phyloP scores from a whole-genome alignment of 2,113 vertebrate species.

The Tragelaphus imberbis region DNA sequence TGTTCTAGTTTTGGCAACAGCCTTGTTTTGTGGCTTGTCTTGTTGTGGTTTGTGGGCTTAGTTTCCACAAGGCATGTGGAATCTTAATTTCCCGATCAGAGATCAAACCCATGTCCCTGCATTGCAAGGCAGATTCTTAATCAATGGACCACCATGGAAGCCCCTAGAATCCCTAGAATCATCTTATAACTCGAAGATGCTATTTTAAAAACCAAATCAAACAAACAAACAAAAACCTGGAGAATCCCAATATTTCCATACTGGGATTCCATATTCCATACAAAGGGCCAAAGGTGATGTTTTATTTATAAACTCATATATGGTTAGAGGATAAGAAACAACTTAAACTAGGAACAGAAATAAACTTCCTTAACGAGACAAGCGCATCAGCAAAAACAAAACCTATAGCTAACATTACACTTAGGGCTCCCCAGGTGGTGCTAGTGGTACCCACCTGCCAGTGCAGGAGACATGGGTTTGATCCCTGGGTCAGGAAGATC shows the following conservation, averaged over 20 bases:
- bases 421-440: not conserved
- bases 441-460: not conserved
- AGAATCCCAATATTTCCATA: not conserved
- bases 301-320: not conserved
- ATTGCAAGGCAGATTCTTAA: not conserved
- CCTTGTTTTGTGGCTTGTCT: not conserved
- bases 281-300: not conserved
- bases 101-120: not conserved
- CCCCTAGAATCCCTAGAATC: not conserved
- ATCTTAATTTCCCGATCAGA: not conserved
- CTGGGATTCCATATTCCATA: not conserved
- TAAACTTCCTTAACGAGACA: not conserved
- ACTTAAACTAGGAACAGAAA: not conserved
- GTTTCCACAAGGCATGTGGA: not conserved
- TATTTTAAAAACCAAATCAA: conserved; percentile 1
- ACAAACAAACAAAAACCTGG: not conserved
- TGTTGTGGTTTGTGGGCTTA: not conserved
- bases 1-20: not conserved
- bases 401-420: not conserved
- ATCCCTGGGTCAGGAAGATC: not conserved
- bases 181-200: not conserved
- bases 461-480: not conserved
- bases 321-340: not conserved
- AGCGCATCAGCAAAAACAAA: not conserved
- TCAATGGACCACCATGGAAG: not conserved